Evolutionary conservation across 2,113 vertebrate genomes (phyloP).

Genomic region (Pogonocichla stellata): DNA sequence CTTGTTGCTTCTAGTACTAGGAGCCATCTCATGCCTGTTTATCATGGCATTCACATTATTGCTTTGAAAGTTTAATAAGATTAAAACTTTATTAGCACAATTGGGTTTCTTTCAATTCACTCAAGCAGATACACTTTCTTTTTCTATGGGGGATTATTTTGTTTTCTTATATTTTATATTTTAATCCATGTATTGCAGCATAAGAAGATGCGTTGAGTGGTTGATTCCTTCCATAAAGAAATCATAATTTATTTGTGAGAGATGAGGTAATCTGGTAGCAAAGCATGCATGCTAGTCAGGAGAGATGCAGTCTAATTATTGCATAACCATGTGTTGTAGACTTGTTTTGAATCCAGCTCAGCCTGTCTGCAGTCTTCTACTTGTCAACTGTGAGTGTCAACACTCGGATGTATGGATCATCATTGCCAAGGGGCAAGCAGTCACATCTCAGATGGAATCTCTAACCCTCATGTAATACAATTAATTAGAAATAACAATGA

Average conservation of each 20-base stretch:
- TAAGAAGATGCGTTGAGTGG: background rate
- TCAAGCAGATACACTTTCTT: background rate
- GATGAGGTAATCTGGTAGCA: background rate
- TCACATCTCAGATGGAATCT: background rate
- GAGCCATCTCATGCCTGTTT: background rate
- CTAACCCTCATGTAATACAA: background rate
- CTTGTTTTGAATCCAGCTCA: background rate
- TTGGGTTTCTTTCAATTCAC: background rate
- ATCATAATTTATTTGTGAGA: background rate
- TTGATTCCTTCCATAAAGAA: background rate
- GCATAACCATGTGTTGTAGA: background rate
- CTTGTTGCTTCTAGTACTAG: background rate
- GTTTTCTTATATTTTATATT: background rate
- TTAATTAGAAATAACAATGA: background rate
- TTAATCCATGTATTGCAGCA: rapidly evolving
- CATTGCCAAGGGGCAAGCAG: background rate
- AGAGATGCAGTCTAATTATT: background rate
- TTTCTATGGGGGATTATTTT: background rate
- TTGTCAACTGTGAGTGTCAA: background rate
- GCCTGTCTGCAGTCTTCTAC: background rate
- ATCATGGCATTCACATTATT: background rate
- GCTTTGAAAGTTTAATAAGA: background rate
- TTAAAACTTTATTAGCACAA: background rate
- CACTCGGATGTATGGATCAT: background rate
- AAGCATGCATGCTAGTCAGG: background rate